phyloP scores from a whole-genome alignment of 2,888 invertebrate species.

The Crematogaster levior region DNA sequence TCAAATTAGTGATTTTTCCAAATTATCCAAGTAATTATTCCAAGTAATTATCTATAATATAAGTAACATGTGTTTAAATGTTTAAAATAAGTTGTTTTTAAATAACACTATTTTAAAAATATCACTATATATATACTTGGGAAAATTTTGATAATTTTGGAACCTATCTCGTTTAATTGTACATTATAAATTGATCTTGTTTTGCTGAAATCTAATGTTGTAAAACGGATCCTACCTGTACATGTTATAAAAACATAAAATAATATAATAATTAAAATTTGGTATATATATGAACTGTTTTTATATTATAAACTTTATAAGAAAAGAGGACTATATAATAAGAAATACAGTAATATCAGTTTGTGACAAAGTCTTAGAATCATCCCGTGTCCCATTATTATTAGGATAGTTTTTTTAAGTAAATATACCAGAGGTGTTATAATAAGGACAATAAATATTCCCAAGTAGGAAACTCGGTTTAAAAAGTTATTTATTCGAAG shows the following conservation, averaged over 20 bases:
- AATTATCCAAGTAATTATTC: too few relatives aligned
- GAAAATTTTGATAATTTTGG: too few relatives aligned
- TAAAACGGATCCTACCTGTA: too few relatives aligned
- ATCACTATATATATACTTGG: too few relatives aligned
- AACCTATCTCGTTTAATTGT: too few relatives aligned
- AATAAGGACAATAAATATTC: constrained; percentile 33
- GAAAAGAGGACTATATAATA: constrained; percentile 5
- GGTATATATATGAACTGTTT: constrained; percentile 30
- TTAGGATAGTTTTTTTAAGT: constrained; percentile 13
- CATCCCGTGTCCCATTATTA: not conserved
- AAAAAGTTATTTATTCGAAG: constrained; percentile 47
- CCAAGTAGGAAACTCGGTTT: constrained; percentile 21
- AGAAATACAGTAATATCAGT: not conserved
- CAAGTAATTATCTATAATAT: too few relatives aligned
- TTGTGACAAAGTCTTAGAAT: constrained; percentile 15
- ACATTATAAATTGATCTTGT: too few relatives aligned
- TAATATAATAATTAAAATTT: constrained; percentile 24
- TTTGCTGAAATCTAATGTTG: too few relatives aligned
- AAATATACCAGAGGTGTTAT: not conserved
- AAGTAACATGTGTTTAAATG: too few relatives aligned
- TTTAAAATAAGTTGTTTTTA: too few relatives aligned
- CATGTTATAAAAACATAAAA: constrained; percentile 10
- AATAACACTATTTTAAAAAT: too few relatives aligned
- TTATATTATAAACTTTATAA: constrained; percentile 34
- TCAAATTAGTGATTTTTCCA: too few relatives aligned